Conservation (phyloP, 2,113 vertebrate genomes). For the Zapus hudsonius region DNA sequence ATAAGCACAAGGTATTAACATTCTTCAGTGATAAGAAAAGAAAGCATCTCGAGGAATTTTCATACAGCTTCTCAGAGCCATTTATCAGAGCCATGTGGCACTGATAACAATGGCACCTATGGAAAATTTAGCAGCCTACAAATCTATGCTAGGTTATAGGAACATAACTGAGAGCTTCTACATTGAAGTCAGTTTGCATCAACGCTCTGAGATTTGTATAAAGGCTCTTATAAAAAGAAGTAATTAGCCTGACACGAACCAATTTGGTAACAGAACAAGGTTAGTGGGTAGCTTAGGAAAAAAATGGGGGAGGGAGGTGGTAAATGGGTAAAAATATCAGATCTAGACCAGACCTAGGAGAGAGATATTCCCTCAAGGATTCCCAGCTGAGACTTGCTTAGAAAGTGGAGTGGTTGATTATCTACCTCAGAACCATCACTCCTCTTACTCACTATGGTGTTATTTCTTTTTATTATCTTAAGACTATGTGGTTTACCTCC, state of each 20-base stretch:
- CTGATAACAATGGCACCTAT: neutral
- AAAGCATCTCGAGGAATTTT: neutral
- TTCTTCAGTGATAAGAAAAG: neutral
- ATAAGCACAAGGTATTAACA: neutral
- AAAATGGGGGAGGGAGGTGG: neutral
- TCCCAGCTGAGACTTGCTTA: neutral
- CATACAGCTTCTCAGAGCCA: neutral
- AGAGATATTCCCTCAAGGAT: neutral
- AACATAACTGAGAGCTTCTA: neutral
- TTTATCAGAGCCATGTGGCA: neutral
- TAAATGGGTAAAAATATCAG: conserved; percentile 60
- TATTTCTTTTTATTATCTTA: neutral
- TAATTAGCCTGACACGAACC: conserved; percentile 70
- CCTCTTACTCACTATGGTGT: neutral
- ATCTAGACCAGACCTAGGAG: conserved; percentile 54
- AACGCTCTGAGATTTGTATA: conserved; percentile 32
- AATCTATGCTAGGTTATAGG: neutral
- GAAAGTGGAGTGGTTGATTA: neutral
- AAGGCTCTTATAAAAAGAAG: conserved; percentile 64
- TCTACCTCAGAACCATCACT: neutral
- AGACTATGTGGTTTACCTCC: neutral
- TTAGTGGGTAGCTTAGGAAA: conserved; percentile 67
- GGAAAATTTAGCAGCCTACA: conserved; percentile 21
- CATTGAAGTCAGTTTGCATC: neutral
- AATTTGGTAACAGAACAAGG: conserved; percentile 74